A percentile compares a stretch with the other conserved stretches of the same genome.
Evolutionary conservation across 2,113 vertebrate species (phyloP).

Genomic region (Tichodroma muraria): DNA sequence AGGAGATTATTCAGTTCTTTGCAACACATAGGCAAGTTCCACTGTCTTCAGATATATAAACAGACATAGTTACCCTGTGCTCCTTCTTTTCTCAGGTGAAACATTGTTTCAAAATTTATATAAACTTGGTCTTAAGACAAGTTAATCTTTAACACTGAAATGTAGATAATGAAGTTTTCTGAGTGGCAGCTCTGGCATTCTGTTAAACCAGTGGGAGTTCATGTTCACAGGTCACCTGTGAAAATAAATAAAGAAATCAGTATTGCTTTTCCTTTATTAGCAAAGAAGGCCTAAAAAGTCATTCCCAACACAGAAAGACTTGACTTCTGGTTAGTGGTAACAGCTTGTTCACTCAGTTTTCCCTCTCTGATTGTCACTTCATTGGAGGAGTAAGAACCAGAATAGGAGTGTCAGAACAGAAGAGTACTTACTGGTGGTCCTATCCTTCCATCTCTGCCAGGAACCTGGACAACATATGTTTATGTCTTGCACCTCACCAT

Average conservation of each 20-base stretch:
- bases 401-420: not conserved
- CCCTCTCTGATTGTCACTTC: not conserved
- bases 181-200: not conserved
- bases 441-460: not conserved
- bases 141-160: not conserved
- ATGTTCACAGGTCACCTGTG: not conserved
- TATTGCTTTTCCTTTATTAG: not conserved
- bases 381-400: not conserved
- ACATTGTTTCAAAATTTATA: not conserved
- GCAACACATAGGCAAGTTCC: not conserved
- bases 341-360: not conserved
- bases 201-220: rapidly evolving
- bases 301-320: not conserved
- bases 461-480: not conserved
- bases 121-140: not conserved
- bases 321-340: not conserved
- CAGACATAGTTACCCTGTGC: not conserved
- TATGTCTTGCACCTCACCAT: not conserved
- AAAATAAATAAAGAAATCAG: not conserved
- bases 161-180: not conserved
- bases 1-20: not conserved
- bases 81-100: not conserved
- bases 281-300: not conserved
- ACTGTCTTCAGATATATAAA: not conserved
- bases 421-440: not conserved